Base-by-base conservation (phyloP, 35 echinoderm and acorn worm genomes). In the Amphiura filiformis region DNA sequence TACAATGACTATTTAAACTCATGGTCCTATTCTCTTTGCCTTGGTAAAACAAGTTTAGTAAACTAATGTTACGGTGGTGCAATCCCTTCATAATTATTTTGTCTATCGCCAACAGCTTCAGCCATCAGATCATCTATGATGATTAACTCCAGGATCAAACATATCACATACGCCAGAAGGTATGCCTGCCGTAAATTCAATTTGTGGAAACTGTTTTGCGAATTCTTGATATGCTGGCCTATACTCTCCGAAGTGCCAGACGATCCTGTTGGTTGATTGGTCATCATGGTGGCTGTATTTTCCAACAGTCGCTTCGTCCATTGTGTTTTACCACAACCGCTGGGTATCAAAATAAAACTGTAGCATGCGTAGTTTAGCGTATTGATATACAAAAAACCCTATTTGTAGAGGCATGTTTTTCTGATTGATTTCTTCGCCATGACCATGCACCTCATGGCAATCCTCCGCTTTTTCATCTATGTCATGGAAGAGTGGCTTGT, bases 11-110 rank as follows among this genome's bases (percentile, higher is more conserved):
- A 31, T 93, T 93, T 13, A 93, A 61, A 57, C 86, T 88, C 31
- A 88, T 93, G 36, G 91, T 88, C 49, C 91, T 23, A 33, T 52
- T 88, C 78, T 93, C 79, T 82, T 85, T 77, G 4, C 91, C 86
- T 32, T 88, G 77, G 28, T 93, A 47, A 78, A 93, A 91, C 23
- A 80, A 84, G 44, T 87, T 87, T 86, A 87, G 90, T 13, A 93
- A 56, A 0, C 36, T 79, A 23, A 91, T 36, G 28, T 87, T 91
- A 35, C 75, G 65, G 36, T 91, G 83, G 31, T 91, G 90, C 31
- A 40, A 79, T 18, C 90, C 84, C 65, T 91, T 91, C 36, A 87
- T 36, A 13, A 57, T 84, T 30, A 91, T 40, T 47, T 52, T 38
- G 18, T 70, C 81, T 33, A 89, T 89, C 87, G 30, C 77, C 84